phyloP scores from a whole-genome alignment of 2,113 vertebrate genomes.

The Theristicus caerulescens region DNA sequence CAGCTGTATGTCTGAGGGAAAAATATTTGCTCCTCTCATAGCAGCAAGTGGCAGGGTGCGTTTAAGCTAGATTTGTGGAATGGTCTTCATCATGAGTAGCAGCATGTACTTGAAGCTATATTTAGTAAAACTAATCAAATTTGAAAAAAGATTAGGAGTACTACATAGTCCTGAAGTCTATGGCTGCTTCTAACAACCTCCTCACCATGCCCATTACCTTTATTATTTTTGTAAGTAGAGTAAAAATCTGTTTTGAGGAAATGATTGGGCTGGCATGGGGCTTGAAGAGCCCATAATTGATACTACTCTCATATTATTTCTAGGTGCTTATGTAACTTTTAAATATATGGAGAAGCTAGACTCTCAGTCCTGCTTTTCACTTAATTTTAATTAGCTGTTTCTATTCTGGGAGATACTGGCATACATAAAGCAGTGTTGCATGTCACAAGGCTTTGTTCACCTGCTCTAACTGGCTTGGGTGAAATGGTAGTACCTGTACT shows the following conservation, averaged over 20 bases:
- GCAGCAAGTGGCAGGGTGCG: neutral
- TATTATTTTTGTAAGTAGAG: neutral
- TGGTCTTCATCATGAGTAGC: neutral
- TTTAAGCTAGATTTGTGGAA: neutral
- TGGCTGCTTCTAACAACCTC: neutral
- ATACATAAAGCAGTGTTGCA: neutral
- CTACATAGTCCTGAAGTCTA: neutral
- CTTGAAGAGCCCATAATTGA: neutral
- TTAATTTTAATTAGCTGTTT: constrained; percentile 35
- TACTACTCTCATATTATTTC: neutral
- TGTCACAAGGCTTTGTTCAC: neutral
- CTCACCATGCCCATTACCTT: neutral
- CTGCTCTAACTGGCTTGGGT: neutral
- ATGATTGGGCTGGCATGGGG: neutral
- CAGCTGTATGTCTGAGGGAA: neutral
- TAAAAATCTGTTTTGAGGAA: neutral
- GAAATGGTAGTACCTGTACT: neutral
- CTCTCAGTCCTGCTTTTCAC: neutral
- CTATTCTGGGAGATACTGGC: neutral
- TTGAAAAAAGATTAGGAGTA: neutral
- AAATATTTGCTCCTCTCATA: neutral
- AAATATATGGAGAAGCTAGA: neutral
- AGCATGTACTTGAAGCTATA: neutral
- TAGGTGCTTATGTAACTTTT: neutral
- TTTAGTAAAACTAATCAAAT: neutral